These are phyloP conservation scores for Eupithecia subumbrata DNA, from an alignment of 2,888 invertebrate genomes.

Conservation along the genomic window DNA sequence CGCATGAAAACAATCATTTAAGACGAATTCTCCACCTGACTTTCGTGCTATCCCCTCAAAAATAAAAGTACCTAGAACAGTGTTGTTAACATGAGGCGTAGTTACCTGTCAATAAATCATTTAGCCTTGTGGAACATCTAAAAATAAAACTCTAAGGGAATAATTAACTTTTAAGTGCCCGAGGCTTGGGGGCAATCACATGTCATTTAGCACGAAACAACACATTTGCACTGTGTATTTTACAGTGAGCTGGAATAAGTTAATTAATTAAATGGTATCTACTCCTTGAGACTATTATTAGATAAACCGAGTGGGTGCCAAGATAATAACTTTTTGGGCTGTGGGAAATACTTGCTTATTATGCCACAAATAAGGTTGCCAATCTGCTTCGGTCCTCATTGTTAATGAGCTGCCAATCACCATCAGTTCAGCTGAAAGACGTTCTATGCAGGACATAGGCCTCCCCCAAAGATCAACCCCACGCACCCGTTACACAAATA, in stretches of 20 bases:
- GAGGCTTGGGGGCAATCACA: constrained; percentile 27
- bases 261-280: not conserved
- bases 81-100: not conserved
- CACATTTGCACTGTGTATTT: constrained; percentile 41
- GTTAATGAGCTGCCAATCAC: not conserved
- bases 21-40: not conserved
- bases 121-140: not conserved
- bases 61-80: not conserved
- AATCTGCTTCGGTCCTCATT: not conserved
- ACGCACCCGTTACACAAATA: not conserved
- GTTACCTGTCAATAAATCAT: constrained; percentile 1
- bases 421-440: not conserved
- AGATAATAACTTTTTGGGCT: not conserved
- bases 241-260: not conserved
- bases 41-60: not conserved
- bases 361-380: not conserved
- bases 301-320: not conserved
- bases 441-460: not conserved
- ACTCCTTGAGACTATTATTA: not conserved
- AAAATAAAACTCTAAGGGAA: not conserved
- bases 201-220: constrained; percentile 39
- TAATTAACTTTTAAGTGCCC: constrained; percentile 14
- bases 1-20: not conserved
- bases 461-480: not conserved
- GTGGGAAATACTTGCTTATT: not conserved